Conservation (phyloP, 2,888 invertebrate genomes). For the Dynastes tityus region DNA sequence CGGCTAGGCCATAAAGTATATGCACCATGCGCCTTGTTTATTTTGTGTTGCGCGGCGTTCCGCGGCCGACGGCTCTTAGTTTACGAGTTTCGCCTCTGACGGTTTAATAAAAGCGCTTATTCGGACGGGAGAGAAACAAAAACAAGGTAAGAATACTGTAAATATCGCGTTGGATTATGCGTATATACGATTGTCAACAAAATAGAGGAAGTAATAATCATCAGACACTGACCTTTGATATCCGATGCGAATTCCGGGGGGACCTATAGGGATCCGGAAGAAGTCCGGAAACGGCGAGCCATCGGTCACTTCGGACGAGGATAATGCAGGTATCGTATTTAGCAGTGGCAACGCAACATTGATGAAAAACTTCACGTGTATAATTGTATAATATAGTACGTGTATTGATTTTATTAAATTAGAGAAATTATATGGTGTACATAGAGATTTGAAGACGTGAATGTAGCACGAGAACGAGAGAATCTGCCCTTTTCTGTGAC, state of each 20-base stretch:
- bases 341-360: slow-evolving; percentile 50
- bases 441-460: slow-evolving; percentile 41
- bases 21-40: slow-evolving; percentile 43
- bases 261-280: slow-evolving; percentile 68
- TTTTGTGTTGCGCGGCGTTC: slow-evolving; percentile 31
- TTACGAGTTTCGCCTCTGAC: slow-evolving; percentile 25
- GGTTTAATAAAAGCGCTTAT: slow-evolving; percentile 36
- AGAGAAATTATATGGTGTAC: slow-evolving; percentile 23
- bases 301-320: slow-evolving; percentile 66
- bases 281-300: slow-evolving; percentile 68
- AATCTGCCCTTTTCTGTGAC: slow-evolving; percentile 2
- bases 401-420: slow-evolving; percentile 41
- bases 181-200: slow-evolving; percentile 28
- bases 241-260: slow-evolving; percentile 66
- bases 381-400: slow-evolving; percentile 34
- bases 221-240: slow-evolving; percentile 69
- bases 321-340: slow-evolving; percentile 36
- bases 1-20: slow-evolving; percentile 54
- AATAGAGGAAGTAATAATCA: slow-evolving; percentile 67
- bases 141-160: background rate
- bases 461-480: slow-evolving; percentile 43
- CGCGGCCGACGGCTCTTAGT: slow-evolving; percentile 37
- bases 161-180: slow-evolving; percentile 21
- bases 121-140: slow-evolving; percentile 6
- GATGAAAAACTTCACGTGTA: slow-evolving; percentile 52